Base-by-base conservation (phyloP, 92 coral and sea anemone genomes). In the Umimayanthus chanpuru region DNA sequence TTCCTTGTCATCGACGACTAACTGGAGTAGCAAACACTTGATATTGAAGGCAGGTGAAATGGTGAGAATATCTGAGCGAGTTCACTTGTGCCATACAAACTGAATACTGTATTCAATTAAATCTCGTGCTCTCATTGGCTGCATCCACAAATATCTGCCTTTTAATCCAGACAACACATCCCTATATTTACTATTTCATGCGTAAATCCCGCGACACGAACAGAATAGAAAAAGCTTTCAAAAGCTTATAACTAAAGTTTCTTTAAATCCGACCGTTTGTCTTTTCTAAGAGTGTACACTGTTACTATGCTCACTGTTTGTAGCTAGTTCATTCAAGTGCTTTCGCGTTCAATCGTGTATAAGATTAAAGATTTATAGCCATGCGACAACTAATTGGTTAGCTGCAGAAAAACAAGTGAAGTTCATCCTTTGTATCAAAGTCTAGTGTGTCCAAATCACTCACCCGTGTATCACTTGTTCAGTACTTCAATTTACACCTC, bases 81-180 rank as follows among this genome's bases (percentile, higher is more conserved):
- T 83, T 44, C 71, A 47, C 78, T 83, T 26, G 78, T 65, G 86
- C 38, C 58, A 66, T 26, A 67, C 76, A 82, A 82, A 23, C 86
- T 41, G 74, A 72, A 47, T 32, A 70, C 77, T 83, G 87, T 32
- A 68, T 70, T 83, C 78, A 83, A 83, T 83, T 71, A 83, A 83
- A 26, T 5, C 87, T 25, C 87, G 87, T 14, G 61, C 56, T 53
- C 87, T 47, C 78, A 83, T 83, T 83, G 87, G 87, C 77, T 83
- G 66, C 14, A 14, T 28, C 29, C 41, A 29, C 43, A 83, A 68
- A 68, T 83, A 83, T 83, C 87, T 68, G 23, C 71, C 50, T 70
- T 70, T 71, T 44, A 16, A 83, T 71, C 79, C 87, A 83, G 87
- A 83, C 87, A 83, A 83, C n/a, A 68, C n/a, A 83, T 39, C 20